Evolutionary conservation across 2,797 vertebrate genomes (phyloP), one percentile per base, ranked within the genome.

Genomic region (Falco novaeseelandiae): DNA sequence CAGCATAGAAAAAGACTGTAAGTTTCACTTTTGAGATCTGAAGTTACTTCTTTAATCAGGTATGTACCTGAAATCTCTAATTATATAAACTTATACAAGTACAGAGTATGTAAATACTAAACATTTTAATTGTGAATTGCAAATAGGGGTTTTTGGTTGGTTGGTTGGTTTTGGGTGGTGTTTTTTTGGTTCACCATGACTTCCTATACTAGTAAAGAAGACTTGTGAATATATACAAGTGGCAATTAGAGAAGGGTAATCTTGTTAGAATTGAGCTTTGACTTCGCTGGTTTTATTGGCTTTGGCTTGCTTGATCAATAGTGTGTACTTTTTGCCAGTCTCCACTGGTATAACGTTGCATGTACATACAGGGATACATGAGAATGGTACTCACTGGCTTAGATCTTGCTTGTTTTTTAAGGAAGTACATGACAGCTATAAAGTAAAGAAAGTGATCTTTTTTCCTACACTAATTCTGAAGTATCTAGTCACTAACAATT

Each of bases 21-120:
- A 97, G 40, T 82, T 93, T 95, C 14, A 91, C 78, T 97, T 93
- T 69, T 95, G 80, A 97, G 90, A 91, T 93, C 48, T 55, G 51
- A 95, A 77, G 48, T 94, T 82, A 34, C 22, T 79, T 93, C 61
- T 89, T 86, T 93, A 89, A 42, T 95, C 71, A 61, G 73, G 61
- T 94, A 48, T 25, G 2, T 89, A 79, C 21, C 46, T 81, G 48
- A 71, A 66, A 69, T 90, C 18, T 49, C 32, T 77, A 65, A 65
- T 71, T 19, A 36, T 27, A 10, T 46, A 85, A 36, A 51, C 49
- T 51, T 55, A 52, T 46, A 44, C 14, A 66, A 51, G 12, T 48
- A 38, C 8, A 18, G 8, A 23, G 83, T 73, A 26, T 63, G 40
- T 61, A 62, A 78, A 34, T 36, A 42, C 3, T n/a, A 59, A 78